phyloP scores from a whole-genome alignment of 1,140 invertebrate genomes.

The Drosophila sulfurigaster region DNA sequence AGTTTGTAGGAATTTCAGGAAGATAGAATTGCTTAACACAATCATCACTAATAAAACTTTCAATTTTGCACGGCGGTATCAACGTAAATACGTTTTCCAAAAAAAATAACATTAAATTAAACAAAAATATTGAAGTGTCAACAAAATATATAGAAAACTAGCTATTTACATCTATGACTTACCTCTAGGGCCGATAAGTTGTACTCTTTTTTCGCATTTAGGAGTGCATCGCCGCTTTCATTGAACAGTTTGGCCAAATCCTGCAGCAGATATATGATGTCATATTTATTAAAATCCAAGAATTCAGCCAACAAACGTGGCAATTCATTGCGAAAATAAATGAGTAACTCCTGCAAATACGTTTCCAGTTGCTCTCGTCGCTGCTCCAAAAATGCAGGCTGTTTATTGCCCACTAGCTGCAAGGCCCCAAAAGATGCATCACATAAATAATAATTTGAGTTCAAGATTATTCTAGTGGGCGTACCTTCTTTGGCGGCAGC shows the following conservation, averaged over 20 bases:
- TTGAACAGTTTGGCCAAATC: conserved; percentile 90
- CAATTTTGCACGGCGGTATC: conserved; percentile 50
- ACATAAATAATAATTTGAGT: conserved; percentile 47
- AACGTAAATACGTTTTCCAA: conserved; percentile 10
- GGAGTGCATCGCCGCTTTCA: conserved; percentile 88
- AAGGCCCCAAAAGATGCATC: not conserved
- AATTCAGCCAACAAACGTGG: conserved; percentile 91
- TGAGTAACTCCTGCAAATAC: conserved; percentile 92
- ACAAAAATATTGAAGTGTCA: conserved; percentile 15
- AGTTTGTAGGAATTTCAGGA: not conserved
- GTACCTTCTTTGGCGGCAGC: conserved; percentile 95
- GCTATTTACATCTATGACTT: conserved; percentile 31
- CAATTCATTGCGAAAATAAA: conserved; percentile 87
- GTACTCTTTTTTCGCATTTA: conserved; percentile 87
- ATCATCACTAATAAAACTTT: conserved; percentile 28
- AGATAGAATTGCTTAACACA: not conserved
- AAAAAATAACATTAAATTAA: conserved; percentile 8
- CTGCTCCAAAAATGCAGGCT: conserved; percentile 93
- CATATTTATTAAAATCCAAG: conserved; percentile 92
- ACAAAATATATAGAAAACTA: not conserved
- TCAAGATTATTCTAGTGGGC: conserved; percentile 26
- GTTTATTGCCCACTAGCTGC: conserved; percentile 89
- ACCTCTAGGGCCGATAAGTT: conserved; percentile 91
- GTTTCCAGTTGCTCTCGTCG: conserved; percentile 91
- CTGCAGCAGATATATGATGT: conserved; percentile 93